These are phyloP conservation scores for Ciconia maguari DNA, from an alignment of 2,113 vertebrate genomes.

Conservation along the genomic window DNA sequence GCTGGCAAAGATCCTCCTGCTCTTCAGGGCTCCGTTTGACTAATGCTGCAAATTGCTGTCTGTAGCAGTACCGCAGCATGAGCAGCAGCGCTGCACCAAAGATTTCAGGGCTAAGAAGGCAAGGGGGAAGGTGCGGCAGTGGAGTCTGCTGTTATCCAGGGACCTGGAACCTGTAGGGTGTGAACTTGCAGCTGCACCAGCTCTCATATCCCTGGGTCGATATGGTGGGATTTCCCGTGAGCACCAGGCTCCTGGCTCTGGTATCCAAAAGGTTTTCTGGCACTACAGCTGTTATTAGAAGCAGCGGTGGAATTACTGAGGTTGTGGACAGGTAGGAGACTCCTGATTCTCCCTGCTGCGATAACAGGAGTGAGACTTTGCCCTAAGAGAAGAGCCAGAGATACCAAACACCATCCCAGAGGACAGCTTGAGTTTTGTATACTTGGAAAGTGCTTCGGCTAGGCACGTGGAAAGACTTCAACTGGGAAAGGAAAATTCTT, in stretches of 20 bases:
- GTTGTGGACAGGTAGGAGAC: neutral
- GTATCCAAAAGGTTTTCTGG: neutral
- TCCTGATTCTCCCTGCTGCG: neutral
- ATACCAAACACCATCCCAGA: neutral
- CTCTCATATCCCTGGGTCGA: neutral
- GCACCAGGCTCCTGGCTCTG: neutral
- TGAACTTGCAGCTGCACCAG: neutral
- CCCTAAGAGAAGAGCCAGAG: neutral
- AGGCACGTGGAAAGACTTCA: neutral
- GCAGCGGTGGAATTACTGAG: neutral
- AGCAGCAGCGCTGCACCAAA: neutral
- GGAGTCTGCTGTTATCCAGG: neutral
- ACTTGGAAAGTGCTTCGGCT: neutral
- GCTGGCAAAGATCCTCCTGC: neutral
- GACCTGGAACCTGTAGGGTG: neutral
- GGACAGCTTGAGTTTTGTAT: neutral
- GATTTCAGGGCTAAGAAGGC: neutral
- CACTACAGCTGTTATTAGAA: neutral
- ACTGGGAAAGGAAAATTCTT: neutral
- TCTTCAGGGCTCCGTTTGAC: neutral
- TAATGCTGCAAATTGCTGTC: neutral
- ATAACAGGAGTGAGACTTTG: neutral
- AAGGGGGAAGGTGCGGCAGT: neutral
- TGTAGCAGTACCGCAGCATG: neutral
- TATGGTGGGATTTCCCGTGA: neutral